A percentile compares a stretch with the other conserved stretches of the same genome.
phyloP scores from a whole-genome alignment of 2,113 vertebrate species.

The Hyperopisus bebe region DNA sequence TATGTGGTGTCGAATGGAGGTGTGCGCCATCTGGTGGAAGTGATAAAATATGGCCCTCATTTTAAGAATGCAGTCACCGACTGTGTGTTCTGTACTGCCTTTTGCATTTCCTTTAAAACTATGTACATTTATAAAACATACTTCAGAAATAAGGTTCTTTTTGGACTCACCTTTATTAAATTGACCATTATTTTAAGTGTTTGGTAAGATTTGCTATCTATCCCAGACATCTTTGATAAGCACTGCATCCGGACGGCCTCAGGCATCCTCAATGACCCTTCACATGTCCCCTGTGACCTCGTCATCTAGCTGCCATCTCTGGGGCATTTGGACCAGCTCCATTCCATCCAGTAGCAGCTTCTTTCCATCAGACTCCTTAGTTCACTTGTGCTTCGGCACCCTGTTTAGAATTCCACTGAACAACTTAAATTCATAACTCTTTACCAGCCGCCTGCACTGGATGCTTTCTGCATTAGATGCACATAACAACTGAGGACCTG shows the following conservation, averaged over 20 bases:
- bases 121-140: not conserved
- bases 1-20: not conserved
- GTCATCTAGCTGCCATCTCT: not conserved
- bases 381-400: not conserved
- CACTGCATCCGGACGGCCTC: not conserved
- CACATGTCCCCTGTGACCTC: not conserved
- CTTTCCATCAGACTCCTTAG: not conserved
- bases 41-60: not conserved
- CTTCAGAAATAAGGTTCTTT: not conserved
- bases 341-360: not conserved
- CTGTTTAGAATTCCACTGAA: not conserved
- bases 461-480: not conserved
- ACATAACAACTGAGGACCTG: not conserved
- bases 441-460: not conserved
- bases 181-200: not conserved
- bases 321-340: not conserved
- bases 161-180: not conserved
- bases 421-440: not conserved
- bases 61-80: not conserved
- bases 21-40: not conserved
- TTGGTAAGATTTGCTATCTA: not conserved
- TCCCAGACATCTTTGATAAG: not conserved
- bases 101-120: not conserved
- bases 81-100: not conserved
- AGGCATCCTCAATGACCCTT: not conserved